A percentile compares a stretch with the other conserved stretches of the same genome.
phyloP scores from a whole-genome alignment of 30 jellyfish, hydroid and myxozoan species.

The Sanderia malayensis region DNA sequence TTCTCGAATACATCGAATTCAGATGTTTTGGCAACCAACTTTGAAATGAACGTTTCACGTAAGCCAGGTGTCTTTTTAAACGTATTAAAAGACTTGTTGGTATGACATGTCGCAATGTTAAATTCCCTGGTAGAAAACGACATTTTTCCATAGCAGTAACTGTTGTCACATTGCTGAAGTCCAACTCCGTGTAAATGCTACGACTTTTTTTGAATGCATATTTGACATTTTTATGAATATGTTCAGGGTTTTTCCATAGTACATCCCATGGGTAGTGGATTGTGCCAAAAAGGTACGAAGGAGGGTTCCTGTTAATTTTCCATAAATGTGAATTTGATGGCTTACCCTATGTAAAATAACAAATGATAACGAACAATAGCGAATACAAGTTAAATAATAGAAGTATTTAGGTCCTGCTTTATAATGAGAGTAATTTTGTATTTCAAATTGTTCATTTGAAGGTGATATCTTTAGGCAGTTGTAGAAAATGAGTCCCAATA shows the following conservation, averaged over 20 bases:
- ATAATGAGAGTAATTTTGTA: neutral
- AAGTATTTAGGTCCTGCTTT: no score
- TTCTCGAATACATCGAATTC: constrained; percentile 25
- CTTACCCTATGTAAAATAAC: constrained; percentile 49
- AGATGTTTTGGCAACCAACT: constrained; percentile 62
- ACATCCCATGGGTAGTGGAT: constrained; percentile 76
- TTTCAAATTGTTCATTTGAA: neutral
- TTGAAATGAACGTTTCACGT: constrained; percentile 53
- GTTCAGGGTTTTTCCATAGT: constrained; percentile 66
- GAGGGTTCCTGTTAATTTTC: constrained; percentile 67
- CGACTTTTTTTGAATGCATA: constrained; percentile 61
- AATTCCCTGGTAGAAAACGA: constrained; percentile 65
- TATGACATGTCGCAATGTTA: constrained; percentile 50
- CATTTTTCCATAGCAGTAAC: constrained; percentile 60
- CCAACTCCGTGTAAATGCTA: constrained; percentile 62
- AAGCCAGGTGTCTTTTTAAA: constrained; percentile 52
- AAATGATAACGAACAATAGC: neutral
- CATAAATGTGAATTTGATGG: constrained; percentile 72
- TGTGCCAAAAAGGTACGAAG: constrained; percentile 78
- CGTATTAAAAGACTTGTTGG: constrained; percentile 53
- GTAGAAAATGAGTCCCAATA: neutral
- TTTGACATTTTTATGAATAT: constrained; percentile 71
- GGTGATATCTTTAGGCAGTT: neutral
- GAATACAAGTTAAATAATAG: no score
- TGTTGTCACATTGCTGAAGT: constrained; percentile 59